Evolutionary conservation across 2,113 vertebrate species (phyloP).

Genomic region (Beaufortia kweichowensis): DNA sequence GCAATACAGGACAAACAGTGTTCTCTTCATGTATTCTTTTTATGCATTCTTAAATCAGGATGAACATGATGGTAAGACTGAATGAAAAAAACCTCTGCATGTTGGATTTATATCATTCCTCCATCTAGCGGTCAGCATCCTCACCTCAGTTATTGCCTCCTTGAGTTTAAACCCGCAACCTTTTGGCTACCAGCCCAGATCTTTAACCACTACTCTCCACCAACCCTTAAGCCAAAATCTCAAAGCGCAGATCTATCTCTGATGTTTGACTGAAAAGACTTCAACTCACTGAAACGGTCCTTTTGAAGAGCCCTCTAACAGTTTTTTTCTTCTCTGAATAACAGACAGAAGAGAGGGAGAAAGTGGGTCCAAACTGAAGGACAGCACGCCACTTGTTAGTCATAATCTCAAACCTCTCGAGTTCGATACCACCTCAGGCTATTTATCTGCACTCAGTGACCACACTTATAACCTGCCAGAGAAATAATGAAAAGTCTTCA

Average conservation of each 20-base stretch:
- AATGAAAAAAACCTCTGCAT: too few relatives aligned
- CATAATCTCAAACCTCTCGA: neutral
- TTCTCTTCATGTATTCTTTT: too few relatives aligned
- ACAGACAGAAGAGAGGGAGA: neutral
- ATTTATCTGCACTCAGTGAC: neutral
- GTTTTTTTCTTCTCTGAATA: neutral
- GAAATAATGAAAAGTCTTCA: constrained; percentile 8
- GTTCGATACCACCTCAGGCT: constrained; percentile 11
- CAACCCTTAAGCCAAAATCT: neutral
- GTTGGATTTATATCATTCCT: too few relatives aligned
- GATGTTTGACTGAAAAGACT: neutral
- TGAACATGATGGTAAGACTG: too few relatives aligned
- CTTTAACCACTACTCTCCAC: too few relatives aligned
- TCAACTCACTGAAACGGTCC: neutral
- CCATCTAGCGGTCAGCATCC: too few relatives aligned
- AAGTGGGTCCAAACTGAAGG: neutral
- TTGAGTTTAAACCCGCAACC: too few relatives aligned
- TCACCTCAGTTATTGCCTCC: too few relatives aligned
- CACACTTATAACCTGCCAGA: neutral
- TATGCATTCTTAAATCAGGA: too few relatives aligned
- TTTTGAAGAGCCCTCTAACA: neutral
- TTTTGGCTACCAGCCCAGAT: too few relatives aligned
- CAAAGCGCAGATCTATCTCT: neutral
- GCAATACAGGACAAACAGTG: too few relatives aligned
- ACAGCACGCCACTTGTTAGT: neutral